These are phyloP conservation scores for Chironomus striatipennis DNA, from an alignment of 1,140 invertebrate species.

Conservation along the genomic window DNA sequence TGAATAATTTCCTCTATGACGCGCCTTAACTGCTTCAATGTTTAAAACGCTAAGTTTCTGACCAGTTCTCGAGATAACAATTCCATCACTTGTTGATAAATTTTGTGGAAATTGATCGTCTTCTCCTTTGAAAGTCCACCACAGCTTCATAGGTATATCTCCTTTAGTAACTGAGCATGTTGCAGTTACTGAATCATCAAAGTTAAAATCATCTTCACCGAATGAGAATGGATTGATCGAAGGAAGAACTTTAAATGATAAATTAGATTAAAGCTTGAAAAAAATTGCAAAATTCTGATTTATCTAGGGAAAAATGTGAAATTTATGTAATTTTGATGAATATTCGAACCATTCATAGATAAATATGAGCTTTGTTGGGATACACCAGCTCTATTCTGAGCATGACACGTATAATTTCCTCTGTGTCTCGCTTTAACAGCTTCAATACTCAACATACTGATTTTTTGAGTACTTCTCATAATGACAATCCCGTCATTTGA, in stretches of 20 bases:
- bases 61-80: not conserved
- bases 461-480: slow-evolving; percentile 51
- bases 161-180: slow-evolving; percentile 61
- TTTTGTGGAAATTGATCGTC: slow-evolving; percentile 28
- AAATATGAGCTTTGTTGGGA: slow-evolving; percentile 48
- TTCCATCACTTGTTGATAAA: not conserved
- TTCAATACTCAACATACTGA: slow-evolving; percentile 54
- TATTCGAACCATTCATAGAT: slow-evolving; percentile 50
- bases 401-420: slow-evolving; percentile 61
- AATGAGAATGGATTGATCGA: slow-evolving; percentile 60
- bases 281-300: not conserved
- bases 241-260: slow-evolving; percentile 46
- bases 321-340: not conserved
- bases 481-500: slow-evolving; percentile 43
- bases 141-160: slow-evolving; percentile 58
- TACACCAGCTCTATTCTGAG: slow-evolving; percentile 54
- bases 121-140: slow-evolving; percentile 48
- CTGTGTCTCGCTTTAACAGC: slow-evolving; percentile 54
- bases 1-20: slow-evolving; percentile 72
- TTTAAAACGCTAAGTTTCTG: slow-evolving; percentile 51
- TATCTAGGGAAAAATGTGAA: not conserved
- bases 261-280: not conserved
- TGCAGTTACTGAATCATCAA: slow-evolving; percentile 57
- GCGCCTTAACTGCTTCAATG: slow-evolving; percentile 58
- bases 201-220: slow-evolving; percentile 56